phyloP scores from a whole-genome alignment of 1,140 invertebrate species.

The Tetragnatha versicolor region DNA sequence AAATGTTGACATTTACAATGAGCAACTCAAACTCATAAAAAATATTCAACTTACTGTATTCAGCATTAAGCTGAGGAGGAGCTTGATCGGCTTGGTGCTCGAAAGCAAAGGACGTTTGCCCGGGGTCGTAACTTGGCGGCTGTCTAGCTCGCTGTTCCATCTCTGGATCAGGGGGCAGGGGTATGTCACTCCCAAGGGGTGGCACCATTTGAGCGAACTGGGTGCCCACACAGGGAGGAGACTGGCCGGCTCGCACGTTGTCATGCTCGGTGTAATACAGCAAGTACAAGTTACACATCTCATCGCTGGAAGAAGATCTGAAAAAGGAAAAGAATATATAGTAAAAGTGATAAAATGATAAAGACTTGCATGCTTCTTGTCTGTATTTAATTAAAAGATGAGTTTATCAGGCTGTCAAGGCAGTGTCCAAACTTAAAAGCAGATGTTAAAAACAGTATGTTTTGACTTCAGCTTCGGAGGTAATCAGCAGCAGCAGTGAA shows the following conservation, averaged over 20 bases:
- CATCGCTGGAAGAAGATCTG: constrained; percentile 70
- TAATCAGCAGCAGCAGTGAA: too few relatives aligned
- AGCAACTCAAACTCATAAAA: too few relatives aligned
- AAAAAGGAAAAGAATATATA: constrained; percentile 39
- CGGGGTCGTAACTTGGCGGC: background rate
- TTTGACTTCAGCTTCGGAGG: too few relatives aligned
- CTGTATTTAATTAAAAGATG: too few relatives aligned
- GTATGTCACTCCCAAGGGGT: constrained; percentile 51
- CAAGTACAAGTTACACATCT: constrained; percentile 77
- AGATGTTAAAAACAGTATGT: too few relatives aligned
- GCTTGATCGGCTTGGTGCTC: background rate
- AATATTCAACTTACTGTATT: constrained; percentile 45
- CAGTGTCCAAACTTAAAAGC: too few relatives aligned
- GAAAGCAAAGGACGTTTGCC: background rate
- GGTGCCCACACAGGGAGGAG: constrained; percentile 36
- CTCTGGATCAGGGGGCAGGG: constrained; percentile 37
- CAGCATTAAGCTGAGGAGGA: constrained; percentile 32
- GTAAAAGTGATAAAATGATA: background rate
- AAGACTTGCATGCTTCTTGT: too few relatives aligned
- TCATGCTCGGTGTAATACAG: constrained; percentile 70
- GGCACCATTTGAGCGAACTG: constrained; percentile 9
- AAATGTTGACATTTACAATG: too few relatives aligned
- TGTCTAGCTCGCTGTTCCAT: constrained; percentile 44
- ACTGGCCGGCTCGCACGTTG: constrained; percentile 20
- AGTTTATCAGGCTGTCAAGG: too few relatives aligned